Percentiles rank a stretch among this genome's conserved stretches.
Evolutionary conservation across 1,140 invertebrate genomes (phyloP).

Genomic region (Pogonognathellus flavescens): DNA sequence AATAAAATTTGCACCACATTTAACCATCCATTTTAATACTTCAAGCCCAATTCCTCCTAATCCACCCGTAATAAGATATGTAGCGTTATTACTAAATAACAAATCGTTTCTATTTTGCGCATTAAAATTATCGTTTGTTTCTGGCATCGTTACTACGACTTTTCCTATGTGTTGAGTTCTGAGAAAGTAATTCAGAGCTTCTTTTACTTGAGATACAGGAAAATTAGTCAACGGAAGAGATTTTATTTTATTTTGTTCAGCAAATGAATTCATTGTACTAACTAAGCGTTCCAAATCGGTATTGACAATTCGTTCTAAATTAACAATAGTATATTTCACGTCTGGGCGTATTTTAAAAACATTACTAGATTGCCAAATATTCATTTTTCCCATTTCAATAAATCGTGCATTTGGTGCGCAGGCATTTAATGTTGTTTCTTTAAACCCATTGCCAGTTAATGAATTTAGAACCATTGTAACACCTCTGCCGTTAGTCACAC

Average conservation of each 20-base stretch:
- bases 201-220: slow-evolving; percentile 9
- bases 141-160: slow-evolving; percentile 35
- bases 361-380: slow-evolving; percentile 53
- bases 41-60: slow-evolving; percentile 55
- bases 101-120: not conserved
- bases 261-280: slow-evolving; percentile 1
- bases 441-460: slow-evolving; percentile 55
- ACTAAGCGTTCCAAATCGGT: not conserved
- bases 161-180: slow-evolving; percentile 55
- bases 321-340: slow-evolving; percentile 52
- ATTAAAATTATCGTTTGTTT: not conserved
- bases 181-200: slow-evolving; percentile 48
- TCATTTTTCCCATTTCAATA: slow-evolving; percentile 60
- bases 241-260: not conserved
- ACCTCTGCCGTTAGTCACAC: slow-evolving; percentile 5
- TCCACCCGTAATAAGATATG: slow-evolving; percentile 52
- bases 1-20: slow-evolving; percentile 20
- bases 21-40: slow-evolving; percentile 52
- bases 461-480: slow-evolving; percentile 59
- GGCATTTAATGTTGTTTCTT: slow-evolving; percentile 52
- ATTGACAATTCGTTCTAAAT: not conserved
- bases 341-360: slow-evolving; percentile 51
- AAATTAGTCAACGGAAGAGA: slow-evolving; percentile 19
- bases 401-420: slow-evolving; percentile 52
- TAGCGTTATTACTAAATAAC: not conserved